Base-by-base conservation (phyloP, 2,113 vertebrate genomes). In the Struthio camelus region DNA sequence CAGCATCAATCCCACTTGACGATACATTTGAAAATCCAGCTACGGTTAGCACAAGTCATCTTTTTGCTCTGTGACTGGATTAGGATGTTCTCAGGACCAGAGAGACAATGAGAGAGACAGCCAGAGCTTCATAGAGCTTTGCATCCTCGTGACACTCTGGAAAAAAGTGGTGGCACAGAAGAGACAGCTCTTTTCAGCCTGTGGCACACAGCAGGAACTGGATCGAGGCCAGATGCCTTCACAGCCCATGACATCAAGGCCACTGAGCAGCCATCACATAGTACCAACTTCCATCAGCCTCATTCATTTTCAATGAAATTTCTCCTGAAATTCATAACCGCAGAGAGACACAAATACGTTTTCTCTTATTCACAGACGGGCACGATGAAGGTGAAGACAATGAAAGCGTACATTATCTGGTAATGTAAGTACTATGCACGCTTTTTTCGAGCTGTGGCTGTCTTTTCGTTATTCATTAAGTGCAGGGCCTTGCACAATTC, bases 1-100 rank as follows among this genome's bases (percentile, higher is more conserved):
- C 13, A 58, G 28, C 1, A 19, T 14, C 64, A 62, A 42, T 24
- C 2, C 42, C 1, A 0, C 16, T 64, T 0, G 0, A 72, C 40
- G 70, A 27, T 5, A 38, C 28, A 7, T 23, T 72, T 51, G 69
- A 56, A 82, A 95, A 38, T 32, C 70, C 1, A 1, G 32, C 59
- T 70, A 32, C 30, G 80, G 71, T 11, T 28, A 34, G 50, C 83
- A 70, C 14, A 69, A 69, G 34, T 30, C 56, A 61, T n/a, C 25
- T 44, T 76, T 80, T 87, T 51, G n/a, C 44, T 72, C 62, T 65
- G 15, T 56, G 75, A 80, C 1, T 0, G 67, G 64, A 94, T 93
- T 82, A 87, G 85, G 75, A 85, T 73, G 66, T 89, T 70, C 81
- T 85, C 40, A 73, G 79, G 71, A 85, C 28, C 87, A 85, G 70